A percentile compares a stretch with the other conserved stretches of the same genome.
Conservation (phyloP, 2,888 invertebrate genomes). For the Phanerotoma sp. region DNA sequence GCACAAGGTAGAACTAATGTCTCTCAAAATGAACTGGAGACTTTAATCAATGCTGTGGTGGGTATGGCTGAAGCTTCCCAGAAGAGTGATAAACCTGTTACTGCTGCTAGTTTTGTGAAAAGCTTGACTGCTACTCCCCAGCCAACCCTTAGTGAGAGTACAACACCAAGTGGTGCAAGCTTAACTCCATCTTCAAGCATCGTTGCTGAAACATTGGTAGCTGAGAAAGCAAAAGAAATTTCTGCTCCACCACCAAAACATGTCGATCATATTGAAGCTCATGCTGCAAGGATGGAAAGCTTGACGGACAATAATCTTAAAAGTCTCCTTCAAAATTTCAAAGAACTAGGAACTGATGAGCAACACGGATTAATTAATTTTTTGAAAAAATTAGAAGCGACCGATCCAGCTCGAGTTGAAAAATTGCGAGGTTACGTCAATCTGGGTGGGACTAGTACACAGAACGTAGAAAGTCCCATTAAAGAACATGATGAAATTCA, state of each 20-base stretch:
- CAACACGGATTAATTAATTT: constrained; percentile 81
- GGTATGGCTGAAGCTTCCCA: constrained; percentile 68
- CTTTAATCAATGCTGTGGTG: constrained; percentile 77
- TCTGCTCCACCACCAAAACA: constrained; percentile 16
- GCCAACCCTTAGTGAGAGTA: constrained; percentile 12
- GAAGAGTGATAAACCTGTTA: constrained; percentile 59
- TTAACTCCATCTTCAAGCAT: neutral
- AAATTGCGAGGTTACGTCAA: constrained; percentile 75
- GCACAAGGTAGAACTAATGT: constrained; percentile 81
- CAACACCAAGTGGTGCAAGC: neutral
- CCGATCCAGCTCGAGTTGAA: constrained; percentile 77
- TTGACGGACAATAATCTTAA: constrained; percentile 80
- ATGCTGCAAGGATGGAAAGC: constrained; percentile 67
- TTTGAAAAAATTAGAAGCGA: constrained; percentile 76
- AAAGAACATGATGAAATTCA: constrained; percentile 20
- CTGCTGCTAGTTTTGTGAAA: constrained; percentile 60
- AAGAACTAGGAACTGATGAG: constrained; percentile 77
- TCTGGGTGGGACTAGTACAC: constrained; percentile 52
- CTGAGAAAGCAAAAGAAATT: neutral
- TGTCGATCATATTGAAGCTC: constrained; percentile 53
- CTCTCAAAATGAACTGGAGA: constrained; percentile 75
- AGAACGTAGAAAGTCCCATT: constrained; percentile 18
- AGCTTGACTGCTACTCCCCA: constrained; percentile 40
- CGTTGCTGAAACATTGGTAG: neutral
- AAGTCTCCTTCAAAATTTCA: constrained; percentile 77